These are phyloP conservation scores for Bombus vancouverensis DNA, from an alignment of 1,140 invertebrate species.

Conservation along the genomic window DNA sequence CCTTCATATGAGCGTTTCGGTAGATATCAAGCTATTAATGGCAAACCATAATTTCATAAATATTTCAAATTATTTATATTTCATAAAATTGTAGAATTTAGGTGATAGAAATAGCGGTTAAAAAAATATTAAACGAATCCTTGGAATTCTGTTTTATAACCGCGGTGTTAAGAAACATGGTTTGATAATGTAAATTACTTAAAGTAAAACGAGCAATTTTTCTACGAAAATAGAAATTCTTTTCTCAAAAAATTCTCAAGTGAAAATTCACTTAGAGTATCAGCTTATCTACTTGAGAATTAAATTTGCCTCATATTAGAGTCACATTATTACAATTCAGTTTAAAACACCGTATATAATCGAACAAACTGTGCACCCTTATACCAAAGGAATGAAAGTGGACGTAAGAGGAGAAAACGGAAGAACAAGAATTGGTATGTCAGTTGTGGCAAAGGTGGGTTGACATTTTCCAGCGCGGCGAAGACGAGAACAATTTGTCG, in stretches of 20 bases:
- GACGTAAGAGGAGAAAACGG: too few relatives aligned
- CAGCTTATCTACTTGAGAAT: too few relatives aligned
- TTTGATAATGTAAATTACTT: too few relatives aligned
- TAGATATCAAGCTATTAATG: too few relatives aligned
- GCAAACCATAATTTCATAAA: too few relatives aligned
- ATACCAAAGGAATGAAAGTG: not conserved
- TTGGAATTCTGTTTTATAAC: too few relatives aligned
- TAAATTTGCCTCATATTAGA: too few relatives aligned
- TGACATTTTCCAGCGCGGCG: not conserved
- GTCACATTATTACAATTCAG: not conserved
- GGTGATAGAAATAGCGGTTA: too few relatives aligned
- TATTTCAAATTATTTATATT: too few relatives aligned
- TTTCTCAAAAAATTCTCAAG: not conserved
- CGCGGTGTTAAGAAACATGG: too few relatives aligned
- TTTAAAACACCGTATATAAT: not conserved
- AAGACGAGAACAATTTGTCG: constrained; percentile 30
- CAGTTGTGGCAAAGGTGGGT: not conserved
- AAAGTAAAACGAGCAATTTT: not conserved
- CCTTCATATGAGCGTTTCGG: not conserved
- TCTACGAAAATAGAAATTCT: not conserved
- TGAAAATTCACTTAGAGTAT: not conserved
- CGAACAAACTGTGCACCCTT: not conserved
- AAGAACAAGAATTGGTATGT: not conserved
- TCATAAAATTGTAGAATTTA: too few relatives aligned
- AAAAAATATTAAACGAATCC: too few relatives aligned